A percentile compares a stretch with the other conserved stretches of the same genome.
Evolutionary conservation across 2,888 invertebrate species (phyloP).

Genomic region (Ecliptopera silaceata): DNA sequence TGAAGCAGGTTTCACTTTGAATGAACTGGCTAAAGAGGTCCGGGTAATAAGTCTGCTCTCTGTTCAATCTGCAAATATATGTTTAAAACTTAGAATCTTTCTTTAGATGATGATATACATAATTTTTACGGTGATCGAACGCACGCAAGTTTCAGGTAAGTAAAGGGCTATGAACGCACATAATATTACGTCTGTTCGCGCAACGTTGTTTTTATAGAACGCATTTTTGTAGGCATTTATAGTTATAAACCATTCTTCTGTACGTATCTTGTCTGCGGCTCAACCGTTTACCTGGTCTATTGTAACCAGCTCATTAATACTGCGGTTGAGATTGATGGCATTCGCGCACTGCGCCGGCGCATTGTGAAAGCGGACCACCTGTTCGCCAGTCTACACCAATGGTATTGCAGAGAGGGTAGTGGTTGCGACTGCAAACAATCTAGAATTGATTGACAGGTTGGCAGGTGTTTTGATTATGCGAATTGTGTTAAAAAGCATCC

Average conservation of each 20-base stretch:
- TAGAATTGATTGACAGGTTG: slow-evolving; percentile 16
- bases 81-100: too few species aligned
- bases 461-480: slow-evolving; percentile 10
- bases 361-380: slow-evolving; percentile 40
- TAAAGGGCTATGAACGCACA: slow-evolving; percentile 21
- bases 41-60: background rate
- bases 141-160: slow-evolving; percentile 14
- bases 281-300: slow-evolving; percentile 22
- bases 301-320: slow-evolving; percentile 30
- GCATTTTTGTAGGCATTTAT: slow-evolving; percentile 1
- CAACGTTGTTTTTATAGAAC: background rate
- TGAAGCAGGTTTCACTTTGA: background rate
- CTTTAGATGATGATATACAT: background rate
- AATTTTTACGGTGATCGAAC: background rate
- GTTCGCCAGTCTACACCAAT: slow-evolving; percentile 30
- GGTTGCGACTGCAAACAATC: slow-evolving; percentile 27
- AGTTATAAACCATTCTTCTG: background rate
- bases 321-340: slow-evolving; percentile 29
- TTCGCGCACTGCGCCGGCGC: slow-evolving; percentile 29
- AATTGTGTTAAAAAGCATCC: background rate
- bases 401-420: slow-evolving; percentile 26
- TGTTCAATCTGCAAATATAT: too few species aligned
- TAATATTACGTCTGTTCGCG: slow-evolving; percentile 4
- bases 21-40: background rate
- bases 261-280: slow-evolving; percentile 11